Conservation (phyloP, 2,797 vertebrate species). For the Zalophus californianus region DNA sequence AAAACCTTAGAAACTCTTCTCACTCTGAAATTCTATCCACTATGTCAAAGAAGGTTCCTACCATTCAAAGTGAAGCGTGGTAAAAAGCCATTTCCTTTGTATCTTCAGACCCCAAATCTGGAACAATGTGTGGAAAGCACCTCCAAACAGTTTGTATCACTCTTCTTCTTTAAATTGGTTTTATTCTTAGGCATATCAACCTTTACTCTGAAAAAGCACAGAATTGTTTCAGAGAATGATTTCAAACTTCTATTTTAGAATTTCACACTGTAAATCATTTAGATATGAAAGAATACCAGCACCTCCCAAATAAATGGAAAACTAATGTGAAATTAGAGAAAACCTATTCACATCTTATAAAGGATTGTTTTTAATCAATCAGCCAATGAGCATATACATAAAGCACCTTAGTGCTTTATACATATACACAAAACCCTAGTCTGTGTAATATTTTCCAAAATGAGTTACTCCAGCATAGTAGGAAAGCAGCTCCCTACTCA, state of each 20-base stretch:
- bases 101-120: slow-evolving; percentile 6
- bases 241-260: slow-evolving; percentile 43
- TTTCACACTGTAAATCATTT: background rate
- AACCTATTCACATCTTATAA: background rate
- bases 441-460: background rate
- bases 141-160: background rate
- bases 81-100: background rate
- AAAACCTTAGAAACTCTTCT: background rate
- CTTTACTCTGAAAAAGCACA: background rate
- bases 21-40: background rate
- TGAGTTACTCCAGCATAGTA: background rate
- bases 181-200: background rate
- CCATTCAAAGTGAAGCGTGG: background rate
- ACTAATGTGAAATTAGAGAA: background rate
- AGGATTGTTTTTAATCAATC: background rate
- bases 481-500: background rate
- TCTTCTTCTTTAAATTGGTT: slow-evolving; percentile 7
- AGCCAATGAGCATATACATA: background rate
- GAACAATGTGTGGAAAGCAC: background rate
- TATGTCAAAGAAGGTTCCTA: background rate
- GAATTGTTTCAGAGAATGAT: background rate
- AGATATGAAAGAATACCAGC: background rate
- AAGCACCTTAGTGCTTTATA: background rate
- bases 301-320: slow-evolving; percentile 48
- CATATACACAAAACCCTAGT: background rate